Conservation (phyloP, 2,888 invertebrate species). For the Eurytoma adleriae region DNA sequence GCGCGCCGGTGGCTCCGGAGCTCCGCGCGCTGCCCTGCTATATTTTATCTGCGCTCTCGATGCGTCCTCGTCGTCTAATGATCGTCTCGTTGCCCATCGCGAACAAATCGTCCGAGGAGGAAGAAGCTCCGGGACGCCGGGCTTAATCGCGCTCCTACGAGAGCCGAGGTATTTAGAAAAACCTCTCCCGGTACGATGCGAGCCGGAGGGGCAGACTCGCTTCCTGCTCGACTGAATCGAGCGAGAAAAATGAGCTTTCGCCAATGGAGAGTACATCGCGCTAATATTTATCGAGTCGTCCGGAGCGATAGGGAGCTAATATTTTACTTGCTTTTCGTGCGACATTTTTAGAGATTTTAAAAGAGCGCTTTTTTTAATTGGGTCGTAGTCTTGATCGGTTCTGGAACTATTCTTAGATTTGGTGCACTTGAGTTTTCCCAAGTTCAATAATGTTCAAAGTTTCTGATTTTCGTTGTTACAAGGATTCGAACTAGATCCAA, state of each 20-base stretch:
- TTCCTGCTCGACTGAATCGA: no score
- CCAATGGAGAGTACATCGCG: no score
- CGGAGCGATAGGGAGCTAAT: no score
- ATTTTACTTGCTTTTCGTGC: no score
- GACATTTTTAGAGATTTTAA: no score
- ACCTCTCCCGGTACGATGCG: not conserved
- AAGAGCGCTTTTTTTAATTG: no score
- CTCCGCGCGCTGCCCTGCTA: conserved; percentile 8
- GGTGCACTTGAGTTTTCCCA: no score
- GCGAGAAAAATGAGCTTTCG: no score
- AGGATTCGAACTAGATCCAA: conserved; percentile 7
- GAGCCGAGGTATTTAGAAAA: not conserved
- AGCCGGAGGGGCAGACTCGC: not conserved
- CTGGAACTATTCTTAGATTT: no score
- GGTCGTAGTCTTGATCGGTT: no score
- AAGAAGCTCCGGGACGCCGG: not conserved
- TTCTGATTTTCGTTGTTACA: not conserved
- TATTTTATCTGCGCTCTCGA: conserved; percentile 47
- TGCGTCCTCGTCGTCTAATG: conserved; percentile 53
- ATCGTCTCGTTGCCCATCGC: conserved; percentile 45
- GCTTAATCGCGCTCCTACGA: not conserved
- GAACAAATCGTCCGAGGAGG: conserved; percentile 41
- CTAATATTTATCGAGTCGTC: no score
- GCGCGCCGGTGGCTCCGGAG: conserved; percentile 2
- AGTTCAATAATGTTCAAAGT: no score